Evolutionary conservation across 1,140 invertebrate species (phyloP), one percentile per base, ranked within the genome.

Genomic region (Teleogryllus occipitalis): DNA sequence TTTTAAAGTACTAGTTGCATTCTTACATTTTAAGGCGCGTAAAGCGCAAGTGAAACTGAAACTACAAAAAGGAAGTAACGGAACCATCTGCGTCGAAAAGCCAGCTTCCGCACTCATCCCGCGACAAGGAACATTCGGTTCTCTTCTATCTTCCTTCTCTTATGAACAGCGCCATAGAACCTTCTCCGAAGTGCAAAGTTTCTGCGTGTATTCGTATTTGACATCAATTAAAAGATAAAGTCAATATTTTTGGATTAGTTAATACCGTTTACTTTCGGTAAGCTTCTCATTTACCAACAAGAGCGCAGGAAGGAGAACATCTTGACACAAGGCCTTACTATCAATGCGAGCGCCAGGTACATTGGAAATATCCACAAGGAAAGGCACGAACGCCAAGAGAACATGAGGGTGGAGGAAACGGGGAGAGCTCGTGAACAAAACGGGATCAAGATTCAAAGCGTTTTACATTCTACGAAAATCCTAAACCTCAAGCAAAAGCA

Each of bases 381-480:
- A 47, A 76, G 47, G 39, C 39, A 46, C 75, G 47, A 47, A 46
- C 47, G 75, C 12, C 0, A 47, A 76, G 75, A 47, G 39, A 76
- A 47, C 5, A 76, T 27, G 47, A 18, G 8, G n/a, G 75, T 3
- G 65, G n/a, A 72, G 65, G n/a, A n/a, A 72, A 46, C 14, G 74
- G 27, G 47, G 74, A 75, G 74, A 46, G 21, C 2, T 14, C 75
- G 18, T 46, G 21, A 47, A 76, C 39, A 14, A 14, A 76, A 76
- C 15, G 14, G 39, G 39, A 46, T 76, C 75, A 76, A 76, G 75
- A 76, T 76, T 76, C 75, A 76, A 47, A 76, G 47, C 39, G 14
- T 46, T 76, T 76, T 76, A 76, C 12, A 10, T 76, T 47, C 39
- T 76, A 76, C 75, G 75, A 76, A 76, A 7, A 76, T 76, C 75